Conservation (phyloP, 2,888 invertebrate genomes). For the Campoletis raptor region DNA sequence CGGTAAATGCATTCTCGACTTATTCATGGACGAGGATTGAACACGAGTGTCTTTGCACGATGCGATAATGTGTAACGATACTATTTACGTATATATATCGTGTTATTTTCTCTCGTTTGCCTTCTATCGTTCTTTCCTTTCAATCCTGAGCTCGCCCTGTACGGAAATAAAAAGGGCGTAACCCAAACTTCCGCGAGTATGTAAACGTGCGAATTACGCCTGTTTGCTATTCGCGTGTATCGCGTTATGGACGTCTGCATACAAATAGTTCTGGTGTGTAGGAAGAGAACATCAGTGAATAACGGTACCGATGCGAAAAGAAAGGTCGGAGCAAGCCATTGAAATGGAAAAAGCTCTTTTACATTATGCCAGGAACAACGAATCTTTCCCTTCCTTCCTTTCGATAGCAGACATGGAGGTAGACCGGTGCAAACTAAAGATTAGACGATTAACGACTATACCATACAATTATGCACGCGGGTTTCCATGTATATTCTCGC, state of each 20-base stretch:
- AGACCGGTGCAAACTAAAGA: conserved; percentile 50
- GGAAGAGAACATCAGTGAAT: conserved; percentile 6
- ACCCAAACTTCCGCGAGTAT: not conserved
- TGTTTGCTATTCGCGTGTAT: not conserved
- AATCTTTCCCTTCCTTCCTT: conserved; percentile 30
- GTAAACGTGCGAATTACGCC: not conserved
- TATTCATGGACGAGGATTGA: not conserved
- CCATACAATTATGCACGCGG: not conserved
- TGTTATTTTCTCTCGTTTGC: conserved; percentile 9
- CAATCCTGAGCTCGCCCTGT: not conserved
- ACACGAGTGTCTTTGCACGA: conserved; percentile 13
- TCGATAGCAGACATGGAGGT: conserved; percentile 55
- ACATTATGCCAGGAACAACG: conserved; percentile 39
- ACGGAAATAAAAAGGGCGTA: conserved; percentile 7
- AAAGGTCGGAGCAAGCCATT: conserved; percentile 52
- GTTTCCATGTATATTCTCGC: conserved; percentile 19
- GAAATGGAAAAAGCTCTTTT: conserved; percentile 61
- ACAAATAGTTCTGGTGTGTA: not conserved
- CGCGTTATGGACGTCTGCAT: not conserved
- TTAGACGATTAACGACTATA: conserved; percentile 36
- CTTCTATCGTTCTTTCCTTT: not conserved
- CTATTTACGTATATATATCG: not conserved
- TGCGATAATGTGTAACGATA: conserved; percentile 23
- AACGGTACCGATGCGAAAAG: conserved; percentile 57
- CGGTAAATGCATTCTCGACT: conserved; percentile 22